These are phyloP conservation scores for Hemaris fuciformis DNA, from an alignment of 2,888 invertebrate species.

Conservation along the genomic window DNA sequence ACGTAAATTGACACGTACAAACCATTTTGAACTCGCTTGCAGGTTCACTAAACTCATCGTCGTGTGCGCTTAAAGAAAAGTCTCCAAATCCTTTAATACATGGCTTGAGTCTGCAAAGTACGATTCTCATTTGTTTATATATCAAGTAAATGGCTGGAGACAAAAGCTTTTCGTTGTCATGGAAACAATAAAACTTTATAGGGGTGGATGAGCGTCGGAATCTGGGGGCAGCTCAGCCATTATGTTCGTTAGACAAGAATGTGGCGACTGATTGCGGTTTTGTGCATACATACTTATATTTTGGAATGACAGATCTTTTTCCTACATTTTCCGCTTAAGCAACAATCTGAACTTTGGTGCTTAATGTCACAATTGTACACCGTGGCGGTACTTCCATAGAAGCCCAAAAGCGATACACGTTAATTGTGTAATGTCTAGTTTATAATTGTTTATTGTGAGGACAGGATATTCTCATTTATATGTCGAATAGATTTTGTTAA, in stretches of 20 bases:
- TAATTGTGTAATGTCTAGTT: too few species aligned
- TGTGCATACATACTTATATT: too few species aligned
- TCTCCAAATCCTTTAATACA: not conserved
- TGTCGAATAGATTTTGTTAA: too few species aligned
- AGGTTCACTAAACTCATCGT: not conserved
- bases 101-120: not conserved
- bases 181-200: constrained; percentile 8
- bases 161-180: constrained; percentile 10
- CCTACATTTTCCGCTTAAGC: too few species aligned
- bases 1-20: not conserved
- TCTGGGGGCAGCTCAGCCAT: not conserved
- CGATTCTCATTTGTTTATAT: constrained; percentile 1
- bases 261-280: not conserved
- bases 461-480: too few species aligned
- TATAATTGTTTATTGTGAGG: too few species aligned
- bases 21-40: not conserved
- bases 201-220: not conserved
- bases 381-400: too few species aligned
- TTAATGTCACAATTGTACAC: too few species aligned
- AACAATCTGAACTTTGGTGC: too few species aligned
- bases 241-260: not conserved
- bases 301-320: too few species aligned
- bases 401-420: too few species aligned
- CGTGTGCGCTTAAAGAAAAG: not conserved
- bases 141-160: constrained; percentile 1